Conservation (phyloP, 2,113 vertebrate species). For the Ictalurus furcatus region DNA sequence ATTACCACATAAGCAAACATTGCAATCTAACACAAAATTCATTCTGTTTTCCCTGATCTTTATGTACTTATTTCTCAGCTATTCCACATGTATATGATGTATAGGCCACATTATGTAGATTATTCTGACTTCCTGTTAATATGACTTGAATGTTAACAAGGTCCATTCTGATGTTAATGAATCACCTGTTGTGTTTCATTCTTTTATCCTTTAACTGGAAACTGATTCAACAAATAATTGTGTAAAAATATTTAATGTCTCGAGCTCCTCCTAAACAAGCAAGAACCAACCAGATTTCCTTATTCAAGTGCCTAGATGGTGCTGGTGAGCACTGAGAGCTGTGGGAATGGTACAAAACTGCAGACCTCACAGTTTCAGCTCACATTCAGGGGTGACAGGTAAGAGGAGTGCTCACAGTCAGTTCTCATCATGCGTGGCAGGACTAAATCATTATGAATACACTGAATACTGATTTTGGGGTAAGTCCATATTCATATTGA, state of each 20-base stretch:
- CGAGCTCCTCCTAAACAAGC: conserved; percentile 27
- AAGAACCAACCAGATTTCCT: conserved; percentile 46
- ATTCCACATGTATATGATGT: not conserved
- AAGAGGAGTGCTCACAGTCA: conserved; percentile 38
- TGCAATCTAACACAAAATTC: not conserved
- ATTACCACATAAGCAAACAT: not conserved
- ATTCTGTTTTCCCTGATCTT: not conserved
- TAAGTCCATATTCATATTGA: conserved; percentile 32
- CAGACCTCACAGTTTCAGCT: conserved; percentile 38
- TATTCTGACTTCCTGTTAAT: not conserved
- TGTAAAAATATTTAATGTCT: not conserved
- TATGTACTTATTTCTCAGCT: not conserved
- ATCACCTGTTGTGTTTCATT: not conserved
- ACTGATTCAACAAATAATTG: not conserved
- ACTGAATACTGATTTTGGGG: conserved; percentile 23
- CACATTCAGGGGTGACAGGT: conserved; percentile 50
- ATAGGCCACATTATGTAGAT: not conserved
- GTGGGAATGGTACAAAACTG: conserved; percentile 40
- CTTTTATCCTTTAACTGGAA: not conserved
- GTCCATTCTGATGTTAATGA: not conserved
- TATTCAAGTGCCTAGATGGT: conserved; percentile 54
- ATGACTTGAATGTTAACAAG: not conserved
- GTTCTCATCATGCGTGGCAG: conserved; percentile 18
- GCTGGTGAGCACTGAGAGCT: conserved; percentile 49
- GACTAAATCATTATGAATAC: conserved; percentile 16